A percentile compares a stretch with the other conserved stretches of the same genome.
Evolutionary conservation across 2,113 vertebrate species (phyloP).

Genomic region (Planiliza haematocheilus): DNA sequence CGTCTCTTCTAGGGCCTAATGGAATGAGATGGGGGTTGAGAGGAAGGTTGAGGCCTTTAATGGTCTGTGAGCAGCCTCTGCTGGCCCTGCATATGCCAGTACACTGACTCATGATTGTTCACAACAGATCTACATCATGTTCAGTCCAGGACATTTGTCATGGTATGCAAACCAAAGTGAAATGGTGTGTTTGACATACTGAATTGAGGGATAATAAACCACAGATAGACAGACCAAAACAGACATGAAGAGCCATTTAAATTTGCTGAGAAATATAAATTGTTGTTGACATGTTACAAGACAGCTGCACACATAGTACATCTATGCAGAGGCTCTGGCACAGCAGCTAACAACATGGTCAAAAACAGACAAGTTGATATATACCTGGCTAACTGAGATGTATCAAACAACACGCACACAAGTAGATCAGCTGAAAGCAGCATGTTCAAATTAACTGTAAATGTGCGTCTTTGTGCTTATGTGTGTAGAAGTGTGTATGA

Average conservation of each 20-base stretch:
- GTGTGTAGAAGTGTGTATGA: not conserved
- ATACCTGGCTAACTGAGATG: not conserved
- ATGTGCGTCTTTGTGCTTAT: not conserved
- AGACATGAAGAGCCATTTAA: conserved; percentile 13
- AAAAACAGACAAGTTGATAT: conserved; percentile 10
- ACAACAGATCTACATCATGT: not conserved
- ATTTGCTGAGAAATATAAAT: not conserved
- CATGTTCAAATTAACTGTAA: not conserved
- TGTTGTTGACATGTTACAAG: conserved; percentile 27
- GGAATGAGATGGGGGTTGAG: conserved; percentile 2
- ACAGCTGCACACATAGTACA: conserved; percentile 21
- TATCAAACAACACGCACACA: not conserved
- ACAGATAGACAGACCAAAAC: not conserved
- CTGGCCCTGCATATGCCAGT: conserved; percentile 40
- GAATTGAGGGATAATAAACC: not conserved
- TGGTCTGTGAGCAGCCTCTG: conserved; percentile 68
- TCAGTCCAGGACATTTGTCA: not conserved
- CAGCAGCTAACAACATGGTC: conserved; percentile 8
- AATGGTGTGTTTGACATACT: not conserved
- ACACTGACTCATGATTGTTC: conserved; percentile 12
- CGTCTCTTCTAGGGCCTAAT: conserved; percentile 12
- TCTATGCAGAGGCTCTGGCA: not conserved
- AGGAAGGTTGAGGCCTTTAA: conserved; percentile 14
- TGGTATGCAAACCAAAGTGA: not conserved
- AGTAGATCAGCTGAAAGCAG: conserved; percentile 28